phyloP scores from a whole-genome alignment of 2,797 vertebrate species.

The Arctocebus calabarensis region DNA sequence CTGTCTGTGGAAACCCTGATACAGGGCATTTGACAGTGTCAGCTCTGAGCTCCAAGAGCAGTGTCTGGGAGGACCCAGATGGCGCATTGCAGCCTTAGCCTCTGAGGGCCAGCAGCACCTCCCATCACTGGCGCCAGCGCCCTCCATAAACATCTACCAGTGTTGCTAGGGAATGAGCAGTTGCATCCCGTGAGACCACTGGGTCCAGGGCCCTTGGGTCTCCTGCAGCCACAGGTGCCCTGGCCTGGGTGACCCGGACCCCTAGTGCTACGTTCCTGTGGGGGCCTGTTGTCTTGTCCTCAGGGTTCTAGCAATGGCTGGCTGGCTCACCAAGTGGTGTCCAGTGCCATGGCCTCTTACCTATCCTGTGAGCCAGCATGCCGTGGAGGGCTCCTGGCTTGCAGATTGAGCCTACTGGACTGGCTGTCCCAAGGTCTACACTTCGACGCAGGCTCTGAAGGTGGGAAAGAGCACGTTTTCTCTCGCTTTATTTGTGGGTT shows the following conservation, averaged over 20 bases:
- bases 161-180: background rate
- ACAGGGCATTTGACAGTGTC: background rate
- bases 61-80: background rate
- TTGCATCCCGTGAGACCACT: background rate
- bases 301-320: background rate
- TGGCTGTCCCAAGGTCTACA: too few species aligned
- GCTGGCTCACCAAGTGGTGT: background rate
- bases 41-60: background rate
- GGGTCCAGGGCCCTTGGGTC: background rate
- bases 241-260: background rate
- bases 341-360: background rate
- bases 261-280: background rate
- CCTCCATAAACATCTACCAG: background rate
- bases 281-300: background rate
- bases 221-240: background rate
- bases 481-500: background rate
- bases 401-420: background rate
- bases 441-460: background rate
- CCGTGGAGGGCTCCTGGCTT: background rate
- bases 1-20: background rate
- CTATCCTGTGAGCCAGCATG: accelerated
- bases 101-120: background rate
- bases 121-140: background rate
- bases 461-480: accelerated
- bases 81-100: too few species aligned